Evolutionary conservation across 2,888 invertebrate species (phyloP), one percentile per base, ranked within the genome.

Genomic region (Scaptomyza reducta): DNA sequence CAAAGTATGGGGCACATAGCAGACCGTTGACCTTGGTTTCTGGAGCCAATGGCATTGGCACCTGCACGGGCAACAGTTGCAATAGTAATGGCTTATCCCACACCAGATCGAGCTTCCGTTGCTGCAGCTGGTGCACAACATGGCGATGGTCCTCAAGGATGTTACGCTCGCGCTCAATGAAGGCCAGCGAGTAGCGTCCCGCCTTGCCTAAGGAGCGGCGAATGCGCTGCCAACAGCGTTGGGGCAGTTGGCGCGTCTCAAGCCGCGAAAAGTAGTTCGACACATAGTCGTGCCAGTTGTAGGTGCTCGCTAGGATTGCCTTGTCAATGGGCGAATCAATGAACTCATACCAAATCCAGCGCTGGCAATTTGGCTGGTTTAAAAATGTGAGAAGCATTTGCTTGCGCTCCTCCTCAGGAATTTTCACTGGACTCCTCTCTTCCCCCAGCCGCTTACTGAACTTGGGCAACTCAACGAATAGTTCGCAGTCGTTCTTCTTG

Each of bases 291-390:
- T 55, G 31, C 33, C 75, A 42, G 25, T 72, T 66, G 22, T 70
- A 82, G 31, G 44, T 29, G 9, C 54, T 51, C 6, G 16, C 29
- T 22, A 71, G 47, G 6, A 81, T 66, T 6, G 74, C 33, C 6
- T 60, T 55, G 16, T 81, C 79, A 13, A 85, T 33, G 0, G 49
- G 50, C 2, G 79, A 81, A 6, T 82, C 75, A 1, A 69, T 50
- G 25, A 82, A 82, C 69, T 82, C 81, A 29, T 61, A 68, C 75
- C 75, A 82, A 13, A 85, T 58, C 81, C 86, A 82, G 6, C 70
- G 72, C 18, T 72, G 72, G 2, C 75, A 62, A 27, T 45, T 13
- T 0, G 63, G 25, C 1, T 54, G 41, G 40, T 51, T 68, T 1
- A 81, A 31, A 9, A 70, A 70, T 33, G 72, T 68, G 18, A 18